phyloP scores from a whole-genome alignment of 1,140 invertebrate genomes.

The Drosophila ogumai region DNA sequence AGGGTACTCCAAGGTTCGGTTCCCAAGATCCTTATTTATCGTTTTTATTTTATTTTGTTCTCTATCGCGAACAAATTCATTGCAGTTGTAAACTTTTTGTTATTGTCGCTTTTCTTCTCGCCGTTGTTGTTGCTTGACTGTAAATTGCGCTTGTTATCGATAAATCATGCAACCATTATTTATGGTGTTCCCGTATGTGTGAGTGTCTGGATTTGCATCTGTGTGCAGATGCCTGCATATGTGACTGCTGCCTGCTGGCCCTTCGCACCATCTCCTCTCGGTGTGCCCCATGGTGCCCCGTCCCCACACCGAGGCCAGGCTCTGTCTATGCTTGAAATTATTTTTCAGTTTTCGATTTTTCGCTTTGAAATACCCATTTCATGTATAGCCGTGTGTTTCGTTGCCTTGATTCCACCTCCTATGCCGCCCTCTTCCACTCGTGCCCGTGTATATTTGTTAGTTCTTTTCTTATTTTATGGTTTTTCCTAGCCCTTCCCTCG shows the following conservation, averaged over 20 bases:
- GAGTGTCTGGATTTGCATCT: slow-evolving; percentile 57
- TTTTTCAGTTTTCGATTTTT: slow-evolving; percentile 84
- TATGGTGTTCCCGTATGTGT: slow-evolving; percentile 75
- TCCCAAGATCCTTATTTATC: neutral
- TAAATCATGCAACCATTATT: slow-evolving; percentile 85
- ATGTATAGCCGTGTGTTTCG: slow-evolving; percentile 60
- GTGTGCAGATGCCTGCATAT: slow-evolving; percentile 75
- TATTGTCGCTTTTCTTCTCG: slow-evolving; percentile 47
- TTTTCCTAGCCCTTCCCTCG: slow-evolving; percentile 42
- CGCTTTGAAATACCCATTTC: slow-evolving; percentile 82
- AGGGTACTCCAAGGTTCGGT: slow-evolving; percentile 17
- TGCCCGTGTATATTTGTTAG: slow-evolving; percentile 7
- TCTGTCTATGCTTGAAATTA: slow-evolving; percentile 73
- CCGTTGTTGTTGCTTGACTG: slow-evolving; percentile 72
- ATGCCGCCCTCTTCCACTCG: neutral
- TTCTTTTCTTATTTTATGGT: slow-evolving; percentile 51
- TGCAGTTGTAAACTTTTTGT: slow-evolving; percentile 77
- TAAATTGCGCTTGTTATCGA: slow-evolving; percentile 85
- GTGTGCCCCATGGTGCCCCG: neutral
- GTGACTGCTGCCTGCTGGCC: slow-evolving; percentile 49
- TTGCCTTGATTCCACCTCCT: slow-evolving; percentile 53
- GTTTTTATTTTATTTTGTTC: slow-evolving; percentile 71
- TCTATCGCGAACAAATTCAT: slow-evolving; percentile 79
- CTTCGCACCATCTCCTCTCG: neutral
- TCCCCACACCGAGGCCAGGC: slow-evolving; percentile 1